phyloP scores from a whole-genome alignment of 2,888 invertebrate species.

The Dinocampus coccinellae region DNA sequence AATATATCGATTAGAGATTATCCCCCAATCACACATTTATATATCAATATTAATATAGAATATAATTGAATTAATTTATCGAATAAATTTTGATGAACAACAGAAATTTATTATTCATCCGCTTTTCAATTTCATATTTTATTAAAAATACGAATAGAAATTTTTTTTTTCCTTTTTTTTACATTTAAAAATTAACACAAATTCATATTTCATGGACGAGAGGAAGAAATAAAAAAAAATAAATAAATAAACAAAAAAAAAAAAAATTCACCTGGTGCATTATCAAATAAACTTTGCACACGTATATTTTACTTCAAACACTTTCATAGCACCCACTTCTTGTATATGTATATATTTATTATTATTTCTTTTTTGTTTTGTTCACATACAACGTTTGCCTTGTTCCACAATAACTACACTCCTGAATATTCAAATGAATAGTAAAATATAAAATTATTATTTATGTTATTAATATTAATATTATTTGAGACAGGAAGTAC shows the following conservation, averaged over 20 bases:
- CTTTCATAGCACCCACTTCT: slow-evolving; percentile 9
- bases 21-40: background rate
- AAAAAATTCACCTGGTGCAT: slow-evolving; percentile 25
- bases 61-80: too few relatives aligned
- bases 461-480: background rate
- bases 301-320: slow-evolving; percentile 19
- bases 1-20: background rate
- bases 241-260: background rate
- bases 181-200: too few relatives aligned
- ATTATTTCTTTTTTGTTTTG: too few relatives aligned
- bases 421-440: background rate
- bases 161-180: too few relatives aligned
- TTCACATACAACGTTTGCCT: slow-evolving; percentile 24
- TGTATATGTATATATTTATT: too few relatives aligned
- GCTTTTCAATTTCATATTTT: too few relatives aligned
- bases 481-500: background rate
- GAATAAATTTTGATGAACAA: too few relatives aligned
- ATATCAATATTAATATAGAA: too few relatives aligned
- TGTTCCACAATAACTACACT: slow-evolving; percentile 22
- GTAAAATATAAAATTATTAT: background rate
- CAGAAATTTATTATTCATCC: too few relatives aligned
- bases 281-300: slow-evolving; percentile 19
- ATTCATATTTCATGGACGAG: too few relatives aligned
- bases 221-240: too few relatives aligned
- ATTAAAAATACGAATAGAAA: too few relatives aligned